A percentile compares a stretch with the other conserved stretches of the same genome.
Evolutionary conservation across 1,140 invertebrate genomes (phyloP).

Genomic region (Drosophila pseudoobscura): DNA sequence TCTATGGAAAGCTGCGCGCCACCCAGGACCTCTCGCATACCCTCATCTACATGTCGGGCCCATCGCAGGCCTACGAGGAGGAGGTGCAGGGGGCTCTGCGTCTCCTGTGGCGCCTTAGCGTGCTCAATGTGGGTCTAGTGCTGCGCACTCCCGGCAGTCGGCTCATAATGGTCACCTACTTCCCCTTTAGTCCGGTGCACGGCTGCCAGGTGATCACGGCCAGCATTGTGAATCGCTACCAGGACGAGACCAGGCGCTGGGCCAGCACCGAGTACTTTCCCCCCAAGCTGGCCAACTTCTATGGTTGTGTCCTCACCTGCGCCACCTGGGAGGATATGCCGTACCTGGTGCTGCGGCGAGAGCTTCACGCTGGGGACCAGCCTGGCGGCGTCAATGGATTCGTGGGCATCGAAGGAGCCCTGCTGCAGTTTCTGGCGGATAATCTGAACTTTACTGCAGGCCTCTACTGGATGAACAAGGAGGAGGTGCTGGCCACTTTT

Average conservation of each 20-base stretch:
- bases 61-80: not conserved
- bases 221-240: constrained; percentile 51
- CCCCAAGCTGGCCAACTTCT: constrained; percentile 59
- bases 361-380: not conserved
- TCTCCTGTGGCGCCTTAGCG: constrained; percentile 60
- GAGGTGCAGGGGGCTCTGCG: constrained; percentile 35
- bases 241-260: constrained; percentile 5
- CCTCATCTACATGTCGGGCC: constrained; percentile 58
- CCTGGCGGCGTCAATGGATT: constrained; percentile 28
- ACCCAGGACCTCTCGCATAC: constrained; percentile 62
- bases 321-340: constrained; percentile 80
- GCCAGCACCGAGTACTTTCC: constrained; percentile 36
- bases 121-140: constrained; percentile 55
- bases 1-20: constrained; percentile 39
- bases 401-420: constrained; percentile 64
- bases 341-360: constrained; percentile 47
- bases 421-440: constrained; percentile 66
- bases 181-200: constrained; percentile 34
- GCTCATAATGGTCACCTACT: constrained; percentile 55
- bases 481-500: constrained; percentile 63
- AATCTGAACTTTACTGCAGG: constrained; percentile 68
- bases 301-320: constrained; percentile 66
- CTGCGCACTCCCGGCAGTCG: not conserved
- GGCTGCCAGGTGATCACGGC: constrained; percentile 45
- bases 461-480: constrained; percentile 60